Base-by-base conservation (phyloP, 2,113 vertebrate genomes). In the Tricholaema leucomelas region DNA sequence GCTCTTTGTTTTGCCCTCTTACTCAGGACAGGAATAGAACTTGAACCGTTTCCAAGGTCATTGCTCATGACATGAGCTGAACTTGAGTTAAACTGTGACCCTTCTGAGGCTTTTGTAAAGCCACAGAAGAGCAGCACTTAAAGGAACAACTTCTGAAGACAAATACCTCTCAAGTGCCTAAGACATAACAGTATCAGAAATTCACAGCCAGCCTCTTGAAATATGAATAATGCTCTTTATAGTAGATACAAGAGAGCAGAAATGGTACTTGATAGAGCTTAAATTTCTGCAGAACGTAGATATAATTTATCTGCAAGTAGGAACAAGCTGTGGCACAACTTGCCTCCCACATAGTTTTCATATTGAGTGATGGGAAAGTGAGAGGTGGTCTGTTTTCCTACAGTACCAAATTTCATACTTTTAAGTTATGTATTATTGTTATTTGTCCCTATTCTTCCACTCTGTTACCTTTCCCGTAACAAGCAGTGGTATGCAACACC, bases 181-280 rank as follows among this genome's bases (percentile, higher is more conserved):
- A 92, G 75, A 85, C 56, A 23, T 59, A 85, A 55, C 64, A 83
- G 64, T 77, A 87, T 90, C 60, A 71, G 81, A 87, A 90, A 93
- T 77, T 85, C 85, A 80, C 79, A 35, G 76, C 60, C 75, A 71
- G 36, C 33, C 52, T 81, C 82, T 92, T 74, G 73, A 91, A 81
- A 77, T 60, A 24, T 0, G 33, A 87, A 17, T 77, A 76, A 38
- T 31, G 25, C 72, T 67, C 81, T 91, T 63, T 63, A 46, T 70
- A 60, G 72, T 63, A 59, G 60, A 85, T 85, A 50, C 82, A 64
- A 56, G 86, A 9, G 73, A 78, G 70, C 50, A 94, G 77, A 92
- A 95, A 93, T 93, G 87, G 79, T 82, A 48, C 35, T 93, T 38
- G 55, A 36, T 63, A 67, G 55, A 36, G 31, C 60, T 89, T 58